These are phyloP conservation scores for Carcinoscorpius rotundicauda DNA, from an alignment of 1,140 invertebrate species.

Conservation along the genomic window DNA sequence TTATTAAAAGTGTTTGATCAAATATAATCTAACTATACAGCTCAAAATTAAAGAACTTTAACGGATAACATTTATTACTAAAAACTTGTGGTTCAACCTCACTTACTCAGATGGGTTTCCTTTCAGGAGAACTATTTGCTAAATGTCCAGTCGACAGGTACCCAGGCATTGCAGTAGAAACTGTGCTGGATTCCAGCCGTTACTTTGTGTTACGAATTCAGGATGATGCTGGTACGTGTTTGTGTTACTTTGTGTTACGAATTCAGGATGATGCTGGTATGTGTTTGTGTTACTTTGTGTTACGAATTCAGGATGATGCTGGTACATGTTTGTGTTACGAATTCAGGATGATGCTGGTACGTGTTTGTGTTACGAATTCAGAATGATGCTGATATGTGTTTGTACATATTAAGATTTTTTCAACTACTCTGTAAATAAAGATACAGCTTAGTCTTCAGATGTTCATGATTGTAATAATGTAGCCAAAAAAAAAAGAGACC, in stretches of 20 bases:
- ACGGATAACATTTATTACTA: too few species aligned
- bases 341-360: slow-evolving; percentile 92
- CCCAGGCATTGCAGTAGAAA: slow-evolving; percentile 84
- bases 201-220: slow-evolving; percentile 96
- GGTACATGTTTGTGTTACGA: slow-evolving; percentile 93
- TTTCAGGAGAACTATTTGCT: slow-evolving; percentile 79
- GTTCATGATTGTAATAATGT: too few species aligned
- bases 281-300: slow-evolving; percentile 99
- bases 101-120: slow-evolving; percentile 1
- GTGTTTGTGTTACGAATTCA: slow-evolving; percentile 94
- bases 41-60: too few species aligned
- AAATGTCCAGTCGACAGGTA: slow-evolving; percentile 95
- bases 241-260: slow-evolving; percentile 95
- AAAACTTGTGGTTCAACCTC: too few species aligned
- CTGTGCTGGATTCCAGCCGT: slow-evolving; percentile 93
- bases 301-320: slow-evolving; percentile 88
- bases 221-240: slow-evolving; percentile 90
- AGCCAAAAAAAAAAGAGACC: too few species aligned
- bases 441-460: too few species aligned
- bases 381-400: slow-evolving; percentile 67
- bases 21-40: too few species aligned
- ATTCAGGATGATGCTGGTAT: slow-evolving; percentile 92
- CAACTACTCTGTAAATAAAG: too few species aligned
- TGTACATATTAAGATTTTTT: too few species aligned
- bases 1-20: too few species aligned